Evolutionary conservation across 2,113 vertebrate species (phyloP).

Genomic region (Prinia subflava): DNA sequence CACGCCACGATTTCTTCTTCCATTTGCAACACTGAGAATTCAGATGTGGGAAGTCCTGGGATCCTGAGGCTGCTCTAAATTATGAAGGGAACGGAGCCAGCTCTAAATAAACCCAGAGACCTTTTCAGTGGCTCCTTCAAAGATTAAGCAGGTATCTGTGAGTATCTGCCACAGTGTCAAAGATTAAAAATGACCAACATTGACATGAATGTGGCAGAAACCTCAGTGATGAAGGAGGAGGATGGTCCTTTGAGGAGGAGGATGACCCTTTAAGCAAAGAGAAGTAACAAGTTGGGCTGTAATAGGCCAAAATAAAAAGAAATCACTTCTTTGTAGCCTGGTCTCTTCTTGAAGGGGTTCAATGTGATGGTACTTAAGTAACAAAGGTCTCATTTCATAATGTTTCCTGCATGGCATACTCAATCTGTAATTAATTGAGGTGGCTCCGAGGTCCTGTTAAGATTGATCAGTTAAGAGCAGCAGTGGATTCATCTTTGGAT

Average conservation of each 20-base stretch:
- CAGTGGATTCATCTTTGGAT: neutral
- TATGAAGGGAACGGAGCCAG: neutral
- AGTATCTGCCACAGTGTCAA: neutral
- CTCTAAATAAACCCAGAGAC: neutral
- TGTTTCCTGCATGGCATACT: neutral
- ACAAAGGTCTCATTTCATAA: neutral
- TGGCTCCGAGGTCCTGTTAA: neutral
- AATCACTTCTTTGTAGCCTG: neutral
- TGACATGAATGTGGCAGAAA: neutral
- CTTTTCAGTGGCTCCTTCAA: neutral
- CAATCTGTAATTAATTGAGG: constrained; percentile 22
- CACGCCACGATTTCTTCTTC: neutral
- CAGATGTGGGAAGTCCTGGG: neutral
- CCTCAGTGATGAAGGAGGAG: neutral
- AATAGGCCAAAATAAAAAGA: neutral
- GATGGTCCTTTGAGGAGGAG: neutral
- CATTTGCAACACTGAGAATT: neutral
- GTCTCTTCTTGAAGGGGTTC: neutral
- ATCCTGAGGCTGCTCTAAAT: neutral
- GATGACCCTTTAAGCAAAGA: neutral
- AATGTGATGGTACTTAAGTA: neutral
- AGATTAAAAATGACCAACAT: neutral
- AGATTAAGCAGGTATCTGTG: neutral
- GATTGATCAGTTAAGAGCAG: neutral
- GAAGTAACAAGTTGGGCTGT: neutral